phyloP scores from a whole-genome alignment of 2,888 invertebrate genomes.

The Lamellibrachia satsuma region DNA sequence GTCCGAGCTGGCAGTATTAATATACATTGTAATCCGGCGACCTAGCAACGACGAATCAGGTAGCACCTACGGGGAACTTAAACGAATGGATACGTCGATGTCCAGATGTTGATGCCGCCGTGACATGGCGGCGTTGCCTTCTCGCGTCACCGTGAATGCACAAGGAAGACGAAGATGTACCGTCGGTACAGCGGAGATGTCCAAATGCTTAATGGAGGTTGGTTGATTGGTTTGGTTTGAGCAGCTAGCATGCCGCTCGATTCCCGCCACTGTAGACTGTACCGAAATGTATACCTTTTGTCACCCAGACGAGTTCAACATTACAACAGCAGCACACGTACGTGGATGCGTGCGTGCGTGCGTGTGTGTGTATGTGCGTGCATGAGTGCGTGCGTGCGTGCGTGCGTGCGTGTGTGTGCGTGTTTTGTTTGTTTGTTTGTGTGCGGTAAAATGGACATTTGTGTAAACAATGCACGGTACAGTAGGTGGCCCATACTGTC shows the following conservation, averaged over 20 bases:
- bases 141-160: neutral
- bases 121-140: neutral
- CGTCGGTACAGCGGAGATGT: neutral
- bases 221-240: neutral
- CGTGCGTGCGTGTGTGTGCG: no score
- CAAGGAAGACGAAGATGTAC: neutral
- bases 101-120: neutral
- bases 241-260: neutral
- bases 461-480: no score
- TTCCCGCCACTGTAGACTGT: neutral
- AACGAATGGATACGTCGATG: neutral
- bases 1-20: neutral
- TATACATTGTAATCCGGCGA: neutral
- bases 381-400: no score
- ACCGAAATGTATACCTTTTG: neutral
- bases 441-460: no score
- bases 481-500: no score
- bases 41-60: neutral
- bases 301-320: neutral
- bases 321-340: neutral
- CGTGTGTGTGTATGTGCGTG: no score
- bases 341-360: no score
- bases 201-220: neutral
- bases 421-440: no score
- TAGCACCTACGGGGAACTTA: neutral